Conservation (phyloP, 1,140 invertebrate species). For the Drosophila bifasciata region DNA sequence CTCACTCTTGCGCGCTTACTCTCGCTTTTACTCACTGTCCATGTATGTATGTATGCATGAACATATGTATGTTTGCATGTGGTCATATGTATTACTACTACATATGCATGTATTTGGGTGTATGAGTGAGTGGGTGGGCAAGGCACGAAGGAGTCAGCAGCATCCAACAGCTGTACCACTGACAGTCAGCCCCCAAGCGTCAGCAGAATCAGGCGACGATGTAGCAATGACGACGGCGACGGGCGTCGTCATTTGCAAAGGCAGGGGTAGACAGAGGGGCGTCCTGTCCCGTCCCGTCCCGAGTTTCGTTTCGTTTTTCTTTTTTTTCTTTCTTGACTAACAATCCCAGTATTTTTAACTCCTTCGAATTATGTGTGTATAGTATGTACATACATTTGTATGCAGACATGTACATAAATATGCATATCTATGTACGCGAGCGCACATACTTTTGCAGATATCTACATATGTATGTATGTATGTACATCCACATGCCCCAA, state of each 20-base stretch:
- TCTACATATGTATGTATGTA: conserved; percentile 1
- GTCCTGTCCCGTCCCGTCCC: too few relatives aligned
- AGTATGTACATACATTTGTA: conserved; percentile 17
- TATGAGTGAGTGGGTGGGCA: not conserved
- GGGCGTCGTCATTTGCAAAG: conserved; percentile 11
- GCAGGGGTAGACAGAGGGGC: too few relatives aligned
- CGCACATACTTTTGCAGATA: not conserved
- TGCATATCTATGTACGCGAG: conserved; percentile 9
- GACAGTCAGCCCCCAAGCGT: conserved; percentile 26
- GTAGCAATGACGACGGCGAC: conserved; percentile 11
- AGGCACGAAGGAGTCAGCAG: conserved; percentile 8
- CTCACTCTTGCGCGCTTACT: conserved; percentile 10
- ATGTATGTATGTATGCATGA: not conserved
- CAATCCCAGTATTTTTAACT: conserved; percentile 61
- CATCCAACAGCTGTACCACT: conserved; percentile 40
- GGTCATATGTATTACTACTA: too few relatives aligned
- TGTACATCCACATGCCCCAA: not conserved
- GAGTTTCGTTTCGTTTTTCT: conserved; percentile 26
- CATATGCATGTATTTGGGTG: conserved; percentile 1
- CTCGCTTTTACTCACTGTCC: not conserved
- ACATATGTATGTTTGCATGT: conserved; percentile 10
- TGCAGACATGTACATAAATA: conserved; percentile 18
- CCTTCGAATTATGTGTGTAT: conserved; percentile 56
- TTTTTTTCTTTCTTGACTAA: conserved; percentile 47
- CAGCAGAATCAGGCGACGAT: conserved; percentile 7